Evolutionary conservation across 1,140 invertebrate species (phyloP), one percentile per base, ranked within the genome.

Genomic region (Frieseomelitta varia): DNA sequence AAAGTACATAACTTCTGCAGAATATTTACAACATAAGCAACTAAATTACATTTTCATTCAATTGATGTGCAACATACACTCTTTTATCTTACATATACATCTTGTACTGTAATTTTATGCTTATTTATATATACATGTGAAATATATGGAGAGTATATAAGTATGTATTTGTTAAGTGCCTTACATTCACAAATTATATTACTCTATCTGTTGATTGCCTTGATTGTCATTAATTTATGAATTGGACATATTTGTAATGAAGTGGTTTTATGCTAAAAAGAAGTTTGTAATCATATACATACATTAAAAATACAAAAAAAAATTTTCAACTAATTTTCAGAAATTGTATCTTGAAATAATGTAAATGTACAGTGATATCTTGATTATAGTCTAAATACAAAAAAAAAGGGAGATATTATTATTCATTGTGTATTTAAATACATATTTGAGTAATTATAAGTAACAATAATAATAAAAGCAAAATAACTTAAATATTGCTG

Each of bases 61-160:
- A 81, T 47, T 71, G 19, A 61, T 34, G 30, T 4, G 24, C 24
- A 1, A n/a, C 58, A 61, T 0, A 53, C 11, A 27, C n/a, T 30
- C 39, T 58, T 30, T 8, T 21, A 71, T 47, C 39, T 78, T 71
- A 39, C 51, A 61, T 56, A 76, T 47, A 55, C 27, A 81, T 17
- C 4, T 17, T 56, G 11, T 21, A 78, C n/a, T 63, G 67, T 72
- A 84, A 63, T 79, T 79, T 78, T 71, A 27, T 78, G n/a, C 27
- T 83, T 27, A 78, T 14, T 14, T 2, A 63, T 77, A 63, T 61
- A 39, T 55, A 71, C 24, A 53, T 63, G 47, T 19, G 17, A 84
- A 79, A 79, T 65, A 76, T 79, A 65, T 39, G 39, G 21, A 80
- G 47, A 65, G 87, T 84, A 51, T 11, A 53, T n/a, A 79, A 75